Base-by-base conservation (phyloP, 2,797 vertebrate species). In the Brotula barbata region DNA sequence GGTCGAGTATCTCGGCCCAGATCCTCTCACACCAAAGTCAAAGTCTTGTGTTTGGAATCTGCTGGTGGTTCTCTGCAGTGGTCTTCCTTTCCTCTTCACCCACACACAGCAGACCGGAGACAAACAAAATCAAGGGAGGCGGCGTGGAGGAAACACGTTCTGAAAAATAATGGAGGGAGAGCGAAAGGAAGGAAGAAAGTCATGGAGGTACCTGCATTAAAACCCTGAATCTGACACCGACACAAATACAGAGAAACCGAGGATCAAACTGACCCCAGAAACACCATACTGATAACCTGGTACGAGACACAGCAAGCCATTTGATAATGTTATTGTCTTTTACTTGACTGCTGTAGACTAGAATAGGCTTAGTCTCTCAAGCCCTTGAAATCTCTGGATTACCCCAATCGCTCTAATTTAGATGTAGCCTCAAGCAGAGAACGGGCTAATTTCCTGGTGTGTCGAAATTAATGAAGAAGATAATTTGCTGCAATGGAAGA, bases 391-490 rank as follows among this genome's bases (percentile, higher is more conserved):
- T 81, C 82, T 81, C 71, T 49, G 80, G 80, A 89, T 87, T 80
- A 88, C 47, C 41, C 58, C 59, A 50, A 68, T 73, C 41, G 45
- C 62, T 85, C 86, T 83, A 85, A 89, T 87, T 89, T 87, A 81
- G 78, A 78, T 20, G 47, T 84, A 73, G 86, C 89, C 88, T 82
- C 69, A 23, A 87, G 89, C 85, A 68, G 43, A 58, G 80, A 73
- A 63, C 69, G 64, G 57, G 74, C 78, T 83, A 77, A 89, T 90
- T 87, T 88, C 81, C 86, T 76, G 8, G 33, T 63, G 68, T 79
- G 86, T 85, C 78, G 37, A 86, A 90, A 88, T 89, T 88, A 90
- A 88, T 90, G 84, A 83, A 85, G 77, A 87, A 75, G 82, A 88
- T 88, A 81, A 89, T 90, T 88, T 85, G 78, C 61, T 75, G 63